A percentile compares a stretch with the other conserved stretches of the same genome.
Evolutionary conservation across 2,888 invertebrate species (phyloP).

Genomic region (Antheraea yamamai): DNA sequence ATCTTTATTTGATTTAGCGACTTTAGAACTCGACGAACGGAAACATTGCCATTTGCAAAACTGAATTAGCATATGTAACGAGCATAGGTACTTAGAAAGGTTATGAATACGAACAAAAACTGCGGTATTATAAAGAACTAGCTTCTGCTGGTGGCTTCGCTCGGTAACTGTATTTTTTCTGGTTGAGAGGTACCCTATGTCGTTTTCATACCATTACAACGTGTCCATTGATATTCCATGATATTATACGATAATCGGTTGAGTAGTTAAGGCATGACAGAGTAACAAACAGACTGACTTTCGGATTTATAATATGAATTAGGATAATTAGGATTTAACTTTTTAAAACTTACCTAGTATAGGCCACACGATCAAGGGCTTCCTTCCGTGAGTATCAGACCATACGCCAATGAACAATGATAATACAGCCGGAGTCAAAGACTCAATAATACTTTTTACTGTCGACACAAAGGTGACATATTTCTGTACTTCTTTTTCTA

Average conservation of each 20-base stretch:
- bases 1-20: too few relatives aligned
- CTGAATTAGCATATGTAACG: too few relatives aligned
- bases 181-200: too few relatives aligned
- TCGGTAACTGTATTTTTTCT: too few relatives aligned
- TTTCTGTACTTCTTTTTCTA: slow-evolving; percentile 83
- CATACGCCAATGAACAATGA: slow-evolving; percentile 90
- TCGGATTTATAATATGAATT: too few relatives aligned
- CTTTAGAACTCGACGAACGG: too few relatives aligned
- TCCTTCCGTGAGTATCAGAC: slow-evolving; percentile 90
- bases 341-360: slow-evolving; percentile 79
- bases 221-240: too few relatives aligned
- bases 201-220: too few relatives aligned
- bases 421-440: slow-evolving; percentile 85
- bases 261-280: not conserved
- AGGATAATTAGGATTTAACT: too few relatives aligned
- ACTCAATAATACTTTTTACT: slow-evolving; percentile 83
- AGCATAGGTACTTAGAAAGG: not conserved
- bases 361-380: slow-evolving; percentile 85
- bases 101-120: not conserved
- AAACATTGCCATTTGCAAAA: too few relatives aligned
- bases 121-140: not conserved
- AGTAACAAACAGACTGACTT: not conserved
- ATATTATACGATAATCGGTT: too few relatives aligned
- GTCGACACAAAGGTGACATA: slow-evolving; percentile 85
- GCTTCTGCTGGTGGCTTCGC: too few relatives aligned